Conservation (phyloP, 1,140 invertebrate species). For the Archegozetes longisetosus region DNA sequence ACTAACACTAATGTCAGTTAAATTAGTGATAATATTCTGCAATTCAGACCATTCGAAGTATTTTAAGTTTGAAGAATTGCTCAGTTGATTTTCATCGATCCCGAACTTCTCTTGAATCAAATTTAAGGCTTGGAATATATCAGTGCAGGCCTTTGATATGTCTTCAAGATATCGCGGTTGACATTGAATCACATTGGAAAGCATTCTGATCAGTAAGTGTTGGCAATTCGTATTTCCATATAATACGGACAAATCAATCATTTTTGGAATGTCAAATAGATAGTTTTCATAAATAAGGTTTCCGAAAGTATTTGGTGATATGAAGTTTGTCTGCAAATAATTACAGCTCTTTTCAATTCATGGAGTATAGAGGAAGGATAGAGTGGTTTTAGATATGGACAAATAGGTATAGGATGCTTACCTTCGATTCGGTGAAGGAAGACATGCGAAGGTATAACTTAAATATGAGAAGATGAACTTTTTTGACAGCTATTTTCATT, state of each 20-base stretch:
- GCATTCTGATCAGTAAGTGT: slow-evolving; percentile 40
- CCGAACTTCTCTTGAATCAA: neutral
- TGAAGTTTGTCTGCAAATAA: slow-evolving; percentile 39
- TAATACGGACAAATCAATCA: slow-evolving; percentile 55
- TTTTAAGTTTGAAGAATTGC: slow-evolving; percentile 23
- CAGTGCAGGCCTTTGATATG: slow-evolving; percentile 36
- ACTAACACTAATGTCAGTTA: neutral
- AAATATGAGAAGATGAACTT: slow-evolving; percentile 45
- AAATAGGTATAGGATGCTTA: slow-evolving; percentile 22
- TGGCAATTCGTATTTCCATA: slow-evolving; percentile 47
- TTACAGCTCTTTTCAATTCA: slow-evolving; percentile 11
- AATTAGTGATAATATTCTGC: neutral
- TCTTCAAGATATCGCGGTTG: slow-evolving; percentile 55
- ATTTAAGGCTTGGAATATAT: slow-evolving; percentile 22
- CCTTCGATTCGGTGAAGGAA: slow-evolving; percentile 53
- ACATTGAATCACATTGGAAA: slow-evolving; percentile 45
- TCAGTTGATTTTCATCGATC: neutral
- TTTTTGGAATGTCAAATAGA: slow-evolving; percentile 59
- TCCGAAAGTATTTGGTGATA: slow-evolving; percentile 43
- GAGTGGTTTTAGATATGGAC: neutral
- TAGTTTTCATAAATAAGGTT: slow-evolving; percentile 59
- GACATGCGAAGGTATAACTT: slow-evolving; percentile 49
- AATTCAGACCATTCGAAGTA: neutral
- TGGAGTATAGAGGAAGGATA: slow-evolving; percentile 3
- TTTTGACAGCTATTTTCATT: slow-evolving; percentile 32